Conservation (phyloP, 2,888 invertebrate genomes). For the Dryobotodes eremita region DNA sequence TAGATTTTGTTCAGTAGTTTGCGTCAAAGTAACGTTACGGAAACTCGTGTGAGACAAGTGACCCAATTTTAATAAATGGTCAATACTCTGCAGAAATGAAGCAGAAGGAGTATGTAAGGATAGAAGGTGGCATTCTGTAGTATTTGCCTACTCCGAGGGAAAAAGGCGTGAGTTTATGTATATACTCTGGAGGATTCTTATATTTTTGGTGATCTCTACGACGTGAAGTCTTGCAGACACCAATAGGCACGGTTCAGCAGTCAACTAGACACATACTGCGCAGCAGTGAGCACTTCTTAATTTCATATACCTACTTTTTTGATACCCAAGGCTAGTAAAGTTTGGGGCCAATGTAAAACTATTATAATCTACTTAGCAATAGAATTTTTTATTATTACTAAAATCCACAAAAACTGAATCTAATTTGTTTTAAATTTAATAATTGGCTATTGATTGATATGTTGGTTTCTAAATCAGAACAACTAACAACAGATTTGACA, state of each 20-base stretch:
- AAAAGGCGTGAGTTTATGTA: background rate
- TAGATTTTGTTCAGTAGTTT: constrained; percentile 12
- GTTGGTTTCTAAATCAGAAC: background rate
- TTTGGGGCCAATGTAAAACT: background rate
- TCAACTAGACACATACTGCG: background rate
- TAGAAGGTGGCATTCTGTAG: background rate
- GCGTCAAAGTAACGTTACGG: background rate
- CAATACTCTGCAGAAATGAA: background rate
- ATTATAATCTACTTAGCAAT: background rate
- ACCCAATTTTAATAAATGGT: background rate
- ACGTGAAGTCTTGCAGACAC: background rate
- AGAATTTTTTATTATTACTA: background rate
- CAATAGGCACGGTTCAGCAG: background rate
- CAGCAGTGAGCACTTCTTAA: background rate
- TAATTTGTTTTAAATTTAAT: background rate
- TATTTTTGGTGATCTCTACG: background rate
- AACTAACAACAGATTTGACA: background rate
- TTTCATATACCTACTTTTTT: background rate
- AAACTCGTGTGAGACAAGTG: background rate
- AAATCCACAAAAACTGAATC: background rate
- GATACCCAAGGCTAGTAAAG: background rate
- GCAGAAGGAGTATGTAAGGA: background rate
- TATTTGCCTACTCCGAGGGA: background rate
- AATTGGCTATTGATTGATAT: background rate
- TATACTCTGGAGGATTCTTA: background rate